Base-by-base conservation (phyloP, 2,888 invertebrate species). In the Pseudococcus jackbeardsleyi region DNA sequence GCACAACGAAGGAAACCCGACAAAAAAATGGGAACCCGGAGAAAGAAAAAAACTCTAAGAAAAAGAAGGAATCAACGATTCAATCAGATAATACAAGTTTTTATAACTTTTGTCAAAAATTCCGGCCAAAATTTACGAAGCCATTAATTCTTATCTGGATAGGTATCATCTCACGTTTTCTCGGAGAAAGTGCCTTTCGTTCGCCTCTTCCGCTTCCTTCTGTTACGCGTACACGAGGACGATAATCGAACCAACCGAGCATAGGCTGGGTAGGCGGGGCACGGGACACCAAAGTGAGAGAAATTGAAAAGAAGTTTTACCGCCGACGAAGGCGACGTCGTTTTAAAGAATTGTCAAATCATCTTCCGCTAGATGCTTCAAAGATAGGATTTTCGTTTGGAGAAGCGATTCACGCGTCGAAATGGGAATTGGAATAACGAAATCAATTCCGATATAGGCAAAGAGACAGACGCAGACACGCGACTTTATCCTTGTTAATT, bases 81-180 rank as follows among this genome's bases (percentile, higher is more conserved):
- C 79, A 26, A 79, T 79, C 79, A 42, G 79, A 79, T 79, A 79
- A 79, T 46, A 79, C 79, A n/a, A 79, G 79, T 79, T 79, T 79
- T 79, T 79, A 79, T 79, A 79, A 79, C 79, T 79, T 79, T 79
- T 33, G 79, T 79, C 39, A 42, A 79, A 79, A 79, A 26, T 79
- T 42, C 42, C 42, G 79, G 79, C 42, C 42, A 42, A 42, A 79
- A 79, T 79, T 79, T 79, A 79, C 42, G 79, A 79, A 79, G 79
- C 79, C 19, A 79, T 79, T 79, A 42, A 79, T 79, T 79, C 46
- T 39, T 79, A 79, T 46, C 79, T 46, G 9, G 79, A 79, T 79
- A 79, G 79, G 79, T 79, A 79, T 79, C 79, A 46, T 79, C 79
- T 79, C 79, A 79, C 79, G n/a, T 79, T 79, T 79, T 72, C 33